A percentile compares a stretch with the other conserved stretches of the same genome.
phyloP scores from a whole-genome alignment of 2,888 invertebrate genomes.

The Lamellibrachia satsuma region DNA sequence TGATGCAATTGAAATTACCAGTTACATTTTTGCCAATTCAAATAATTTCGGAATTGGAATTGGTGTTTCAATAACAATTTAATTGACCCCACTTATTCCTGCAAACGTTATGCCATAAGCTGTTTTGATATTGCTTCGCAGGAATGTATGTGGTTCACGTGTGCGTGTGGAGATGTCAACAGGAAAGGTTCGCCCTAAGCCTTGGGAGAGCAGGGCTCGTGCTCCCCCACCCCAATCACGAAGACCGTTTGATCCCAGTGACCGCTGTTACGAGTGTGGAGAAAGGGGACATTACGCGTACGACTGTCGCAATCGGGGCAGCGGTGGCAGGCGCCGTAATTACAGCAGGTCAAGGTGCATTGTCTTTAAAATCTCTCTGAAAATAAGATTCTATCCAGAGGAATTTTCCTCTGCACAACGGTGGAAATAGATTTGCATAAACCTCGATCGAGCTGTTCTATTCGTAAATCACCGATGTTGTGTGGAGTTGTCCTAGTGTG shows the following conservation, averaged over 20 bases:
- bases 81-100: neutral
- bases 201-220: conserved; percentile 27
- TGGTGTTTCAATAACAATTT: neutral
- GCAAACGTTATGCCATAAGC: neutral
- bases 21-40: no score
- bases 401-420: neutral
- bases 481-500: neutral
- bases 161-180: conserved; percentile 93
- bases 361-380: neutral
- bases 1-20: no score
- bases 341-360: neutral
- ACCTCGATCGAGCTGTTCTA: neutral
- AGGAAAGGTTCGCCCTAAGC: conserved; percentile 72
- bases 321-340: neutral
- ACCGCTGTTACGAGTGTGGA: conserved; percentile 93
- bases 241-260: conserved; percentile 86
- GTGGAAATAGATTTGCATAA: no score
- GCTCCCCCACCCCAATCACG: conserved; percentile 32
- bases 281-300: conserved; percentile 92
- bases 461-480: conserved; percentile 12
- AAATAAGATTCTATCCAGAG: neutral
- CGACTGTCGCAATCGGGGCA: conserved; percentile 72
- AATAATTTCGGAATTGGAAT: no score
- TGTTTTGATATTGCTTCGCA: neutral
- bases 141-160: conserved; percentile 75